These are phyloP conservation scores for Corydoras sp. DNA, from an alignment of 2,113 vertebrate genomes.

Conservation along the genomic window DNA sequence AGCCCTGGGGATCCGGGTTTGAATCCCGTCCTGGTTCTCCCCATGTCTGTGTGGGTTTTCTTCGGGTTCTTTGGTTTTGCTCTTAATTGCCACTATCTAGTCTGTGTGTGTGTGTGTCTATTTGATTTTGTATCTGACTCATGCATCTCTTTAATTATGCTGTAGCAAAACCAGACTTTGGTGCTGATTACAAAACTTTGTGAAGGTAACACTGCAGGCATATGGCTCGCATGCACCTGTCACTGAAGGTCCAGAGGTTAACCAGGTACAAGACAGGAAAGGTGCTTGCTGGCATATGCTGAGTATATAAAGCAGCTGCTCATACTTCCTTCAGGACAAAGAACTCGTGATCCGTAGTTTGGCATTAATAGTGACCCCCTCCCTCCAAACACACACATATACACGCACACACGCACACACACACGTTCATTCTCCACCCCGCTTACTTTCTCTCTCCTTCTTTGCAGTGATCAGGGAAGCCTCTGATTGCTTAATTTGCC, in stretches of 20 bases:
- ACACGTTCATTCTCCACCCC: not conserved
- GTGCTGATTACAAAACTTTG: constrained; percentile 9
- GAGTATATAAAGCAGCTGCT: constrained; percentile 28
- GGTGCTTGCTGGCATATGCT: constrained; percentile 27
- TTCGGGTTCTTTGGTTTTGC: too few species aligned
- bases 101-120: too few species aligned
- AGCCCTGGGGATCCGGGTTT: too few species aligned
- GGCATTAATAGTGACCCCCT: constrained; percentile 7
- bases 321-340: constrained; percentile 17
- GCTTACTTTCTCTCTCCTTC: not conserved
- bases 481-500: constrained; percentile 43
- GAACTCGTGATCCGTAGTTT: constrained; percentile 30
- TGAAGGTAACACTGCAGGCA: constrained; percentile 16
- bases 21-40: too few species aligned
- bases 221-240: constrained; percentile 16
- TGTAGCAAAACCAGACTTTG: not conserved
- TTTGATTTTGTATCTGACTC: too few species aligned
- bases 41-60: too few species aligned
- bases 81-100: too few species aligned
- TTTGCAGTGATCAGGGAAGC: constrained; percentile 5
- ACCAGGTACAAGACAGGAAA: constrained; percentile 33
- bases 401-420: not conserved
- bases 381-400: not conserved
- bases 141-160: too few species aligned
- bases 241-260: constrained; percentile 33